Base-by-base conservation (phyloP, 1,140 invertebrate species). In the Spodoptera frugiperda region DNA sequence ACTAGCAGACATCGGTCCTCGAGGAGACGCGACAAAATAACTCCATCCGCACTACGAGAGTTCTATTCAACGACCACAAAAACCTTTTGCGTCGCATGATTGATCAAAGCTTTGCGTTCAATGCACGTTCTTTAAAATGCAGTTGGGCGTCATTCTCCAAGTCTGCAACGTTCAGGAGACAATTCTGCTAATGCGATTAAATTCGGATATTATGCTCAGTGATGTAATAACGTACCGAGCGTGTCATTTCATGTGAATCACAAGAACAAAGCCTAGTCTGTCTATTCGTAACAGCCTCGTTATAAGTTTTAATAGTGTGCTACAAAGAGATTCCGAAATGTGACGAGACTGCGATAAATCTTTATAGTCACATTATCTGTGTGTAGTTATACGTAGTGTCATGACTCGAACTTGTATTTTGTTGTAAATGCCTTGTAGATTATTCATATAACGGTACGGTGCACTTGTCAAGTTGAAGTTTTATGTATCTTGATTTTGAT, bases 21-120 rank as follows among this genome's bases (percentile, higher is more conserved):
- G 81, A 78, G 78, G 80, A 53, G 72, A 79, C 76, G 84, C 78
- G 87, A 88, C 87, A 89, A 89, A 90, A 91, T 91, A 90, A 90
- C 86, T 89, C 80, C 84, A 81, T 83, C 84, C 84, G 77, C 75
- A 79, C 85, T 85, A 78, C 81, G 80, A 80, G 82, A 86, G 82
- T 87, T 89, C 85, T 80, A 90, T 91, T 90, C 86, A 91, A 39
- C 80, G 70, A 85, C 83, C 89, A 91, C 85, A 91, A 89, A 91
- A 89, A 89, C 87, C 86, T 90, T 91, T 91, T 82, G 81, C 83
- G 78, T 85, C 81, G 87, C 89, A 86, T 92, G 90, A 93, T 91
- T 93, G 90, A 92, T 93, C 91, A 92, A 93, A 91, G 88, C 82
- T 78, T 78, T 85, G 77, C 83, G 85, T 87, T 88, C 82, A 84